Percentiles rank a stretch among this genome's conserved stretches.
Conservation (phyloP, 2,888 invertebrate species). For the Notocelia uddmanniana region DNA sequence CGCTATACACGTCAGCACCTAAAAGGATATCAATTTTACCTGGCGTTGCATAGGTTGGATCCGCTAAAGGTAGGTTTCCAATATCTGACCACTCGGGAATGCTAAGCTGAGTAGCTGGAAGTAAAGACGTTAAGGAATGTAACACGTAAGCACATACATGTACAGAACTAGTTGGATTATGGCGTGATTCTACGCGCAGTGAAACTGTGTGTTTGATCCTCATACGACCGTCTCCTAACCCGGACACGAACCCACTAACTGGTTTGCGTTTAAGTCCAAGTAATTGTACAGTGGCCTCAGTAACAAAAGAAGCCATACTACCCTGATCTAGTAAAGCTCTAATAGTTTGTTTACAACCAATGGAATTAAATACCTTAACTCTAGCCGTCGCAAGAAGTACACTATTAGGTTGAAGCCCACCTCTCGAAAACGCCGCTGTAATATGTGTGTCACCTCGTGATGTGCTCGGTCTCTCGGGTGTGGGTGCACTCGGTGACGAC, state of each 20-base stretch:
- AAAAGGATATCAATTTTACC: too few species aligned
- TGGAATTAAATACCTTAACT: slow-evolving; percentile 8
- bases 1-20: too few species aligned
- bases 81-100: too few species aligned
- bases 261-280: slow-evolving; percentile 14
- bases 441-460: slow-evolving; percentile 16
- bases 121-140: slow-evolving; percentile 13
- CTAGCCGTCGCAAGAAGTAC: slow-evolving; percentile 13
- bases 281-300: slow-evolving; percentile 14
- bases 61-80: too few species aligned
- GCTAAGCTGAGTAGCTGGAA: slow-evolving; percentile 13
- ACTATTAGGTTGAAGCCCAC: slow-evolving; percentile 1
- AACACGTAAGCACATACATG: slow-evolving; percentile 10
- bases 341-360: slow-evolving; percentile 14
- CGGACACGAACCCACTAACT: slow-evolving; percentile 2
- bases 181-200: slow-evolving; percentile 1
- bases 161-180: neutral
- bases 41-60: too few species aligned
- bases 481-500: slow-evolving; percentile 2
- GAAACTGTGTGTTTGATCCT: slow-evolving; percentile 12
- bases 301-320: slow-evolving; percentile 5
- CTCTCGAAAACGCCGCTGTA: slow-evolving; percentile 21
- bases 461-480: slow-evolving; percentile 6
- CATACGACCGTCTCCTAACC: slow-evolving; percentile 4
- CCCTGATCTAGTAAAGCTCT: slow-evolving; percentile 17